phyloP scores from a whole-genome alignment of 2,888 invertebrate species.

The Ommatoiulus sabulosus region DNA sequence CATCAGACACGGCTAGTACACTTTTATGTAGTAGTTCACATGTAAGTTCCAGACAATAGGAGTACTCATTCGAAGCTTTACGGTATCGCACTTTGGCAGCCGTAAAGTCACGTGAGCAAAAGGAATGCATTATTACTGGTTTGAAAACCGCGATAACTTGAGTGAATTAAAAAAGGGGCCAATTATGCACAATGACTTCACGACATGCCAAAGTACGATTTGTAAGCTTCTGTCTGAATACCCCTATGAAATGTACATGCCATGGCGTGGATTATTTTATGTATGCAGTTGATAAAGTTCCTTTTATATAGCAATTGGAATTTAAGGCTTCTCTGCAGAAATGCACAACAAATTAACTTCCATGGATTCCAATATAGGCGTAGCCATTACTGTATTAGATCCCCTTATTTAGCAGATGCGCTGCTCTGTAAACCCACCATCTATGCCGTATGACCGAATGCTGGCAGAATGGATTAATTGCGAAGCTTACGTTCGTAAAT shows the following conservation, averaged over 20 bases:
- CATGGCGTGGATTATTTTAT: not conserved
- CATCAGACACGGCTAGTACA: no score
- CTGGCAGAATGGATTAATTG: slow-evolving; percentile 34
- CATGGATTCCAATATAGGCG: not conserved
- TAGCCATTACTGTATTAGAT: slow-evolving; percentile 2
- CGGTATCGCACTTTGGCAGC: no score
- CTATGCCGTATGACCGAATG: not conserved
- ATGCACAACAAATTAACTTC: not conserved
- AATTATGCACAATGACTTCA: no score
- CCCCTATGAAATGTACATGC: not conserved
- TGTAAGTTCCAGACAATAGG: no score
- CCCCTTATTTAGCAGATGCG: not conserved
- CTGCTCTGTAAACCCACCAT: not conserved
- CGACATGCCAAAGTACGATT: no score
- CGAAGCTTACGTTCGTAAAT: slow-evolving; percentile 13
- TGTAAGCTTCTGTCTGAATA: no score
- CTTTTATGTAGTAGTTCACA: no score
- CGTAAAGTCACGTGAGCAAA: no score
- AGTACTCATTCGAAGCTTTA: no score
- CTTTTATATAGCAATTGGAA: not conserved
- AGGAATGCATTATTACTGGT: no score
- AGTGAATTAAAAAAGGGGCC: no score
- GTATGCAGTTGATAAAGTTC: not conserved
- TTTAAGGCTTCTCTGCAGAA: not conserved
- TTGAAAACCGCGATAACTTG: no score